A percentile compares a stretch with the other conserved stretches of the same genome.
Evolutionary conservation across 2,113 vertebrate species (phyloP).

Genomic region (Serranochromis macrocephalus): DNA sequence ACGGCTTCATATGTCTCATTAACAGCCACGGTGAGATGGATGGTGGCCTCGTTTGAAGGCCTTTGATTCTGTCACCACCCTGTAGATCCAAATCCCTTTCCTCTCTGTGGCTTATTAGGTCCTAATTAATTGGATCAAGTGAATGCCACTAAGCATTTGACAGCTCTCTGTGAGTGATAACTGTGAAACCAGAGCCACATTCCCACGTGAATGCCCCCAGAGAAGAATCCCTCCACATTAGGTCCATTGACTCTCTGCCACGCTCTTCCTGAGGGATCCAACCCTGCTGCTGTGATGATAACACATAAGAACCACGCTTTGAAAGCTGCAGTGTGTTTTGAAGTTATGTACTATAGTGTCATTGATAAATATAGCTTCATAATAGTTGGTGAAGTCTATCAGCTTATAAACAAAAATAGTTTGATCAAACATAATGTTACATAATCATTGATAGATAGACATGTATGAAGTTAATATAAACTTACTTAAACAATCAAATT

Average conservation of each 20-base stretch:
- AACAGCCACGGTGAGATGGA: background rate
- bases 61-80: constrained; percentile 45
- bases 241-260: constrained; percentile 48
- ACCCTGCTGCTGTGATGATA: constrained; percentile 22
- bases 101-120: constrained; percentile 50
- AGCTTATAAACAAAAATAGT: background rate
- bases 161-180: constrained; percentile 57
- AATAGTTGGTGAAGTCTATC: background rate
- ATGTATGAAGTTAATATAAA: background rate
- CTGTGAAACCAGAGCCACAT: constrained; percentile 43
- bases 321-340: background rate
- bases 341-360: background rate
- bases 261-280: constrained; percentile 38
- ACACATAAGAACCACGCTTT: background rate
- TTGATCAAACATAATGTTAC: background rate
- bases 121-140: constrained; percentile 65
- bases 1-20: background rate
- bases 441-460: background rate
- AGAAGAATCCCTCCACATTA: constrained; percentile 59
- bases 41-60: constrained; percentile 1
- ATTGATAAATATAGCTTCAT: background rate
- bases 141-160: constrained; percentile 62
- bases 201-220: constrained; percentile 37
- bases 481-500: background rate
- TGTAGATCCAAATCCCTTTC: constrained; percentile 13